Evolutionary conservation across 2,797 vertebrate genomes (phyloP), one percentile per base, ranked within the genome.

Genomic region (Orestias chungarensis): DNA sequence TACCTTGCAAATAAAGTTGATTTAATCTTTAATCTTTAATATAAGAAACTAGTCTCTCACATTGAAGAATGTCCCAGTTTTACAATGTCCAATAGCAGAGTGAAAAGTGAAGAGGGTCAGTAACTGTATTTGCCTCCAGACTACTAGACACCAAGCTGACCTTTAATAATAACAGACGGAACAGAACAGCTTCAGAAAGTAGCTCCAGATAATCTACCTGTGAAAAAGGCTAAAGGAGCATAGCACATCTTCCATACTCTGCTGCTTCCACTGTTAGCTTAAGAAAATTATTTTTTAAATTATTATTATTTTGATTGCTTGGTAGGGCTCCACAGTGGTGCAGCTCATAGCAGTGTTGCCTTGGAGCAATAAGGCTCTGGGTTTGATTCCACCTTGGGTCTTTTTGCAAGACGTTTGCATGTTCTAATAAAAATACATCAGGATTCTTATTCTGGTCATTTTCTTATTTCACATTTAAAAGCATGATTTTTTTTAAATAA

Each of bases 81-180:
- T 59, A 42, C 55, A 52, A 40, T 20, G 33, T 14, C 55, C 29
- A 35, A 50, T 50, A 49, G 50, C 31, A 47, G 27, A 43, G 44
- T 68, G 18, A 12, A n/a, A 35, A 50, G 55, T 61, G 46, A 38
- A 47, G 54, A 68, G 54, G 46, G 55, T 74, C 66, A 74, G 47
- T 42, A 68, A 42, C 33, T 18, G 10, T 23, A 68, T 42, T n/a
- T 52, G 46, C 72, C 66, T 61, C 42, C 7, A 54, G 44, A 62
- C 44, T 10, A 29, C 47, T 38, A 65, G 70, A 72, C 70, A 74
- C 12, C 27, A 43, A 35, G 44, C 46, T 68, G 72, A 68, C 65
- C 65, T 52, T 68, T 68, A 61, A 49, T 33, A 27, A 62, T 52
- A 68, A 42, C 44, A 68, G 35, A 50, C 54, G 15, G 25, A 38